A percentile compares a stretch with the other conserved stretches of the same genome.
Conservation (phyloP, 2,888 invertebrate genomes). For the Zygaena filipendulae region DNA sequence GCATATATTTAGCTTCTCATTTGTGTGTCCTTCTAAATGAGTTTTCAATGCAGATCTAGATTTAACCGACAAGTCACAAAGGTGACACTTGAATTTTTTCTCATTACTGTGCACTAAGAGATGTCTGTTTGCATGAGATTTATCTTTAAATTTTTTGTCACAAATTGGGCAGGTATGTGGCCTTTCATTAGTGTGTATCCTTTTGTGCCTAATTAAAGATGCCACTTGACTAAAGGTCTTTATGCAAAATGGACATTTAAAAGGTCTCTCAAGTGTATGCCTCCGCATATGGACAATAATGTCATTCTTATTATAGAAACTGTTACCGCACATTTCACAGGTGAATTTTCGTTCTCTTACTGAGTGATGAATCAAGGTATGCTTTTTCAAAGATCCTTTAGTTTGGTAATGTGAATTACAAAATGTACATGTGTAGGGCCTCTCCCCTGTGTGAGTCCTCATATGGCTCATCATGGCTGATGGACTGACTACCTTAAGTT, state of each 20-base stretch:
- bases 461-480: slow-evolving; percentile 48
- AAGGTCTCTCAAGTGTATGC: slow-evolving; percentile 50
- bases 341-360: slow-evolving; percentile 40
- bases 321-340: slow-evolving; percentile 54
- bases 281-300: slow-evolving; percentile 49
- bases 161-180: slow-evolving; percentile 47
- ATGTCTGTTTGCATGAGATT: slow-evolving; percentile 40
- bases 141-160: slow-evolving; percentile 42
- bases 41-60: slow-evolving; percentile 57
- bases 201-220: slow-evolving; percentile 47
- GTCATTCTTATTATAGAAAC: slow-evolving; percentile 44
- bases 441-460: slow-evolving; percentile 52
- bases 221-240: slow-evolving; percentile 44
- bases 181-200: slow-evolving; percentile 52
- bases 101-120: slow-evolving; percentile 52
- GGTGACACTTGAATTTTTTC: slow-evolving; percentile 61
- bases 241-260: slow-evolving; percentile 40
- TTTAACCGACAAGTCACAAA: slow-evolving; percentile 63
- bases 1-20: slow-evolving; percentile 50
- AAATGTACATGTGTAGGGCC: slow-evolving; percentile 36
- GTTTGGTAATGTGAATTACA: slow-evolving; percentile 37
- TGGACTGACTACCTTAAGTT: slow-evolving; percentile 29
- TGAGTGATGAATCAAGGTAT: slow-evolving; percentile 34
- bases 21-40: slow-evolving; percentile 50
- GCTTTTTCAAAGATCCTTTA: slow-evolving; percentile 43